Base-by-base conservation (phyloP, 1,140 invertebrate species). In the Sycophaga agraensis region DNA sequence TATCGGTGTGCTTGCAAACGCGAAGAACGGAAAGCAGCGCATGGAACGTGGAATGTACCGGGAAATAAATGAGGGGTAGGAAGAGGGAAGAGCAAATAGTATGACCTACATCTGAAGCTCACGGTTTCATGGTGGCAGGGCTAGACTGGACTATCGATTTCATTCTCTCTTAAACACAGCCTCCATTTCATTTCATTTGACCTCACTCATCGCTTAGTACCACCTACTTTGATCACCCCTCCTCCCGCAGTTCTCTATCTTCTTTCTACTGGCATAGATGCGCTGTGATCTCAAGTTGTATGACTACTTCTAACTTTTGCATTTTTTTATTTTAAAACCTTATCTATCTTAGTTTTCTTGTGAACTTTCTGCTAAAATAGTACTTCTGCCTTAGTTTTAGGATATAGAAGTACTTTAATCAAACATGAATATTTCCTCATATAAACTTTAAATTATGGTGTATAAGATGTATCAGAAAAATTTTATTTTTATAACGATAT, bases 111-210 rank as follows among this genome's bases (percentile, higher is more conserved):
- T 77, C 60, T 71, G 63, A 71, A 68, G 67, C 67, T 65, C 66
- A 48, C 22, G 28, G 14, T n/a, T 12, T 3, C 4, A 28, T 26
- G 28, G 24, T 16, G 24, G 24, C 2, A n/a, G 24, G 24, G 3
- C 45, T 65, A 74, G 67, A 64, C 66, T 59, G 66, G 66, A 69
- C 70, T 78, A 78, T 78, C 73, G 76, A 76, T 78, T 78, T 68
- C 66, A 66, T 68, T 72, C 65, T 69, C 73, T 75, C 74, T 77
- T 76, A 78, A 77, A 77, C 72, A 75, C 74, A 76, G 76, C 68
- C 73, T 75, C 74, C 75, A 66, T 74, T 77, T 75, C 71, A 74
- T 74, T 76, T 73, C 70, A 68, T 76, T 76, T 70, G 66, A 65
- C 68, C 68, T 67, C 65, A 68, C 66, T 64, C 53, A 62, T 66